phyloP scores from a whole-genome alignment of 2,113 vertebrate genomes.

The Neogale vison region DNA sequence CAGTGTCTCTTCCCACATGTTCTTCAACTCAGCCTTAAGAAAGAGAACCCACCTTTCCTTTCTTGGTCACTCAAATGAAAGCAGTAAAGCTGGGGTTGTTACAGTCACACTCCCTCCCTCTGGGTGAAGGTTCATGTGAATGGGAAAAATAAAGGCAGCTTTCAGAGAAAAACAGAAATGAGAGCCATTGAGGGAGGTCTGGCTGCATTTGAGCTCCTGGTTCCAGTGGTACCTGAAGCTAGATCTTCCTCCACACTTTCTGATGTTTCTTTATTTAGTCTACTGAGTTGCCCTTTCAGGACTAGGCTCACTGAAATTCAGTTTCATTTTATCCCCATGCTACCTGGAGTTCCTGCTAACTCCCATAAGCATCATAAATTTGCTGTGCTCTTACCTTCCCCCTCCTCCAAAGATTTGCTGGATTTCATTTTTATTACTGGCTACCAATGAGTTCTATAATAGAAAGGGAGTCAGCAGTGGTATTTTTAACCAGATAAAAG shows the following conservation, averaged over 20 bases:
- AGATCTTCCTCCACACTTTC: not conserved
- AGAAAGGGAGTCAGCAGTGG: not conserved
- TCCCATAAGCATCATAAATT: not conserved
- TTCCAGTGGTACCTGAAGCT: not conserved
- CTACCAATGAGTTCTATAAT: not conserved
- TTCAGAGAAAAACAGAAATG: not conserved
- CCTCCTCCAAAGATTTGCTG: not conserved
- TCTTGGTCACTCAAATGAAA: not conserved
- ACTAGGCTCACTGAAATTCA: not conserved
- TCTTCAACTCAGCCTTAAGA: not conserved
- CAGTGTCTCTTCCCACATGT: not conserved
- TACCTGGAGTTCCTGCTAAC: not conserved
- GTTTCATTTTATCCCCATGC: not conserved
- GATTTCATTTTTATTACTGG: not conserved
- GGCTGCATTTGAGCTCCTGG: not conserved
- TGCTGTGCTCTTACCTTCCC: not conserved
- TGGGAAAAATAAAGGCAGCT: not conserved
- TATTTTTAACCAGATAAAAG: not conserved
- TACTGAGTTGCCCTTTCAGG: not conserved
- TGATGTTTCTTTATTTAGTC: not conserved
- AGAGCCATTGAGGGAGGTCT: not conserved
- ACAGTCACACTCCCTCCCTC: accelerated
- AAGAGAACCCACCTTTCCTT: not conserved
- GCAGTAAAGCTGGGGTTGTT: not conserved
- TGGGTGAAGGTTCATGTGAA: not conserved